Conservation (phyloP, 2,797 vertebrate species). For the Eidolon dupreanum region DNA sequence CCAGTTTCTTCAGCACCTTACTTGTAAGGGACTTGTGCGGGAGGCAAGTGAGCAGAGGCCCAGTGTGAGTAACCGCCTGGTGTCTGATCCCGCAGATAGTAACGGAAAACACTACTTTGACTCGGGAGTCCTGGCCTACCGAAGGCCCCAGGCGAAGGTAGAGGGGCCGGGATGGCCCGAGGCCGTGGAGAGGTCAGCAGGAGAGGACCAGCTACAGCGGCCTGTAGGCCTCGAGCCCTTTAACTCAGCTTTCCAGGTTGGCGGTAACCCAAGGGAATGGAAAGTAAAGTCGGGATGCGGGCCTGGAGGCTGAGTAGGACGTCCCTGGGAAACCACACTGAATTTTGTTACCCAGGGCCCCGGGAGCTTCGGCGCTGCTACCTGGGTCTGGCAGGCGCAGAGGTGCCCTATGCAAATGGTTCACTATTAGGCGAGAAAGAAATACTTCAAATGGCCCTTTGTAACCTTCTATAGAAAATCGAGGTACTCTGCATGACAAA, state of each 20-base stretch:
- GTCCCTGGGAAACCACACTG: background rate
- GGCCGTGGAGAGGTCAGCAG: background rate
- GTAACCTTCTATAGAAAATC: constrained; percentile 91
- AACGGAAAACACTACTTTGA: background rate
- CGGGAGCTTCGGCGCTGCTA: constrained; percentile 62
- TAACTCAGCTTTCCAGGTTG: background rate
- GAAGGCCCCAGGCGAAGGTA: background rate
- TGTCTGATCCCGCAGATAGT: background rate
- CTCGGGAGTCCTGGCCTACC: background rate
- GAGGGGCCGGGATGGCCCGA: background rate
- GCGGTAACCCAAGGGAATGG: background rate
- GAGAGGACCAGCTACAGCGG: background rate
- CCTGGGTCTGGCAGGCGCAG: constrained; percentile 82
- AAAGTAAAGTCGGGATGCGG: background rate
- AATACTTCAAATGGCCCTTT: constrained; percentile 87
- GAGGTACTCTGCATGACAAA: constrained; percentile 97
- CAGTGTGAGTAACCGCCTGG: background rate
- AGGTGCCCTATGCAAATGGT: constrained; percentile 84
- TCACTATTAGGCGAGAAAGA: constrained; percentile 81
- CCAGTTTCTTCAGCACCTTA: constrained; percentile 54
- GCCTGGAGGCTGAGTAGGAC: background rate
- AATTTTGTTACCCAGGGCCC: constrained; percentile 33
- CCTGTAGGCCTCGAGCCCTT: background rate
- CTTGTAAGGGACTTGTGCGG: constrained; percentile 41
- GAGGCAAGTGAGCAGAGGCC: background rate